Evolutionary conservation across 2,113 vertebrate genomes (phyloP), one percentile per base, ranked within the genome.

Genomic region (Phainopepla nitens): DNA sequence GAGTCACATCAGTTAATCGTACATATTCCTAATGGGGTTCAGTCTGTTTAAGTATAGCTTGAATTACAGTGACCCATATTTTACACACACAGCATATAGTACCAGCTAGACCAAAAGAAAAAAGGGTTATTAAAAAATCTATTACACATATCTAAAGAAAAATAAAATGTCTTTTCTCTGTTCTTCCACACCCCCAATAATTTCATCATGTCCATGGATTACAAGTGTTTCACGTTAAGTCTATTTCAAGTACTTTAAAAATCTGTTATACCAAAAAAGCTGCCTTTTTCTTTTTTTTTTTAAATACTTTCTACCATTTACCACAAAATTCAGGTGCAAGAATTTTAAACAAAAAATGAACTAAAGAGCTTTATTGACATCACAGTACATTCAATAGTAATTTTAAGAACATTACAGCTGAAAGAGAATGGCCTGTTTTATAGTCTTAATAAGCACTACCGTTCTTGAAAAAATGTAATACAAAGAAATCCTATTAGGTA

Each of bases 371-470:
- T 98, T 98, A 98, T 98, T 98, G 98, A 99, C 98, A 98, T 98
- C 98, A 99, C 98, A 98, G 98, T 99, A 99, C 99, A 99, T 98
- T 98, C 97, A 97, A 98, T 96, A 97, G 97, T 97, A 97, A 97
- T 97, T 98, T 98, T 99, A 99, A 99, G 99, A 99, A 99, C 98
- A 97, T 98, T 98, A 99, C 98, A 99, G 98, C 98, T 99, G 98
- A 98, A 98, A 98, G 97, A 98, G 98, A 98, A 98, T 98, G 97
- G 97, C 97, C 96, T 97, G 96, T 93, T 97, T 98, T 97, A 97
- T 98, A 97, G 77, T 97, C 97, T 98, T 98, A 98, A 95, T 98
- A 98, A 98, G 98, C 97, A 98, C 97, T 98, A 98, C 98, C 92
- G 89, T 98, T 97, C 97, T 97, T 97, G 92, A 91, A 94, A 98